phyloP scores from a whole-genome alignment of 2,113 vertebrate species.

The Ciconia maguari region DNA sequence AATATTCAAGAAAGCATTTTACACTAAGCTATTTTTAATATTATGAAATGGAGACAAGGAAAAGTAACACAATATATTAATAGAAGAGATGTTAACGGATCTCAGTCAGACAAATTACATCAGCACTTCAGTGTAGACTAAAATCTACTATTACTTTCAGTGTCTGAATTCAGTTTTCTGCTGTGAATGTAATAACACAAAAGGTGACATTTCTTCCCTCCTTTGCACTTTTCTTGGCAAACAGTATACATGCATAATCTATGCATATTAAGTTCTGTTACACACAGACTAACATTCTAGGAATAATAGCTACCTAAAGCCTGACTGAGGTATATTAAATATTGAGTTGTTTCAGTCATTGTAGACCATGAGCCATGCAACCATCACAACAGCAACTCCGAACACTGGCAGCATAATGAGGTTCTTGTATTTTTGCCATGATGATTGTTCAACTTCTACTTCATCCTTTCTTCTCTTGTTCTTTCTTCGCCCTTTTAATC shows the following conservation, averaged over 20 bases:
- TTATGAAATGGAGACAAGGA: neutral
- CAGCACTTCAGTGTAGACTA: neutral
- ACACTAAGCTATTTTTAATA: slow-evolving; percentile 26
- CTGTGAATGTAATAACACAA: neutral
- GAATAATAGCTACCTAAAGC: slow-evolving; percentile 24
- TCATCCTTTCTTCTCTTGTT: slow-evolving; percentile 84
- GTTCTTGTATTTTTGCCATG: slow-evolving; percentile 82
- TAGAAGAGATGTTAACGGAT: neutral
- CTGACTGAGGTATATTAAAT: slow-evolving; percentile 49
- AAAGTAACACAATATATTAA: neutral
- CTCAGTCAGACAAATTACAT: neutral
- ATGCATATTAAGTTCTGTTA: neutral
- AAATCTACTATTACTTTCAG: slow-evolving; percentile 2
- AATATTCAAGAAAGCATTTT: slow-evolving; percentile 10
- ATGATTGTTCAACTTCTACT: slow-evolving; percentile 71
- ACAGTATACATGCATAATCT: slow-evolving; percentile 5
- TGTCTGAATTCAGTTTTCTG: slow-evolving; percentile 14
- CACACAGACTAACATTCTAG: slow-evolving; percentile 19
- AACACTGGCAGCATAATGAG: slow-evolving; percentile 78
- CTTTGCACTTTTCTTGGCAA: neutral
- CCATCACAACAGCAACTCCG: slow-evolving; percentile 67
- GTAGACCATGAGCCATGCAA: slow-evolving; percentile 80
- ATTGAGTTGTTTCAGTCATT: slow-evolving; percentile 44
- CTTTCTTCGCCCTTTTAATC: slow-evolving; percentile 88
- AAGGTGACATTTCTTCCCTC: slow-evolving; percentile 8